Conservation (phyloP, 2,797 vertebrate species). For the Tenualosa ilisha region DNA sequence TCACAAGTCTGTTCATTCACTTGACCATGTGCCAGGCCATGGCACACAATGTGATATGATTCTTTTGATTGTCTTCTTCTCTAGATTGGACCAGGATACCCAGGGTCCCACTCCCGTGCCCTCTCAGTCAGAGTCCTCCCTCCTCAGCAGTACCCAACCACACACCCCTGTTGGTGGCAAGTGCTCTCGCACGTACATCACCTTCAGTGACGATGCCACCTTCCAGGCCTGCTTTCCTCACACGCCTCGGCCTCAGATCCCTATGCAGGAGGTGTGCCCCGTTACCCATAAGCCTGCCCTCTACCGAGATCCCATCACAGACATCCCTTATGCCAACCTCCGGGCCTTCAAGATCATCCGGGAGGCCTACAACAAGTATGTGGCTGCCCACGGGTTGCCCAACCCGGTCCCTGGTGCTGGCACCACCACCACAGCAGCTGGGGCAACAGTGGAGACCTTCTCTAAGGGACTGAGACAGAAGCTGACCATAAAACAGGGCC, state of each 20-base stretch:
- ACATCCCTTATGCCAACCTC: constrained; percentile 90
- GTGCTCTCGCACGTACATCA: constrained; percentile 90
- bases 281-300: constrained; percentile 89
- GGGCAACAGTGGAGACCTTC: constrained; percentile 56
- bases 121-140: constrained; percentile 51
- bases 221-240: constrained; percentile 80
- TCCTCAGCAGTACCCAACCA: constrained; percentile 44
- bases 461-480: constrained; percentile 81
- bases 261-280: constrained; percentile 87
- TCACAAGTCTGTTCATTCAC: too few relatives aligned
- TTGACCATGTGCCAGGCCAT: too few relatives aligned
- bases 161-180: constrained; percentile 54
- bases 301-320: constrained; percentile 92
- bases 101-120: constrained; percentile 56
- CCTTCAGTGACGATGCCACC: constrained; percentile 89
- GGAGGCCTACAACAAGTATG: constrained; percentile 92
- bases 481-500: constrained; percentile 82
- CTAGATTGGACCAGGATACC: constrained; percentile 85
- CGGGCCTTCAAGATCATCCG: constrained; percentile 94
- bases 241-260: constrained; percentile 66
- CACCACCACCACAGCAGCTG: constrained; percentile 65
- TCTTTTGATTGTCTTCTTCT: background rate
- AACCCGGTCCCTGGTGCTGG: constrained; percentile 68
- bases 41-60: background rate
- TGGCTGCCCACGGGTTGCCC: constrained; percentile 89